Percentiles rank a stretch among this genome's conserved stretches.
phyloP scores from a whole-genome alignment of 2,113 vertebrate genomes.

The Dicaeum eximium region DNA sequence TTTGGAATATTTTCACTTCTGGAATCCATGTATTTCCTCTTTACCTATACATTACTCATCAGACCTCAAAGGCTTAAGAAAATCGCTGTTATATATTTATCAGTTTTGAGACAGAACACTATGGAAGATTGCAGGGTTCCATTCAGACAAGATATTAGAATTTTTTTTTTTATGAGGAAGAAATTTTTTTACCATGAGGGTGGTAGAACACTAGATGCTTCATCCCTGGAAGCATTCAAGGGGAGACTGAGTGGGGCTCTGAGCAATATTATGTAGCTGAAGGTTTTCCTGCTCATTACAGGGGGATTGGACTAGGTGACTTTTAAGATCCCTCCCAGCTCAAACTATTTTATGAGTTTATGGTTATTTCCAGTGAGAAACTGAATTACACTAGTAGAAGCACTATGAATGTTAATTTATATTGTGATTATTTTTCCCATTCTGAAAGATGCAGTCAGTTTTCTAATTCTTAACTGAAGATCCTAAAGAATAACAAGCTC shows the following conservation, averaged over 20 bases:
- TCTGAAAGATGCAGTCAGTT: background rate
- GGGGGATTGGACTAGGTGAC: background rate
- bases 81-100: background rate
- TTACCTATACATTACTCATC: background rate
- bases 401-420: background rate
- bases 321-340: background rate
- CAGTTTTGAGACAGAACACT: background rate
- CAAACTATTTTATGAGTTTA: background rate
- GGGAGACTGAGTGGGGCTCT: accelerated
- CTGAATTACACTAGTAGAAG: background rate
- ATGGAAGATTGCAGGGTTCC: background rate
- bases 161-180: background rate
- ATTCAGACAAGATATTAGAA: background rate
- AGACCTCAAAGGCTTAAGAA: background rate
- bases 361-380: background rate
- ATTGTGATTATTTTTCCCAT: background rate
- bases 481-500: background rate
- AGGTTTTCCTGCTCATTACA: background rate
- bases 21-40: background rate
- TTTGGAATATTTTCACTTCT: background rate
- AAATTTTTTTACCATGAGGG: accelerated
- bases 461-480: background rate
- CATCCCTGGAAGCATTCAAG: background rate
- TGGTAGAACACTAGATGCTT: background rate
- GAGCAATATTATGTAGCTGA: background rate